Evolutionary conservation across 2,888 invertebrate species (phyloP).

Genomic region (Xanthia icteritia): DNA sequence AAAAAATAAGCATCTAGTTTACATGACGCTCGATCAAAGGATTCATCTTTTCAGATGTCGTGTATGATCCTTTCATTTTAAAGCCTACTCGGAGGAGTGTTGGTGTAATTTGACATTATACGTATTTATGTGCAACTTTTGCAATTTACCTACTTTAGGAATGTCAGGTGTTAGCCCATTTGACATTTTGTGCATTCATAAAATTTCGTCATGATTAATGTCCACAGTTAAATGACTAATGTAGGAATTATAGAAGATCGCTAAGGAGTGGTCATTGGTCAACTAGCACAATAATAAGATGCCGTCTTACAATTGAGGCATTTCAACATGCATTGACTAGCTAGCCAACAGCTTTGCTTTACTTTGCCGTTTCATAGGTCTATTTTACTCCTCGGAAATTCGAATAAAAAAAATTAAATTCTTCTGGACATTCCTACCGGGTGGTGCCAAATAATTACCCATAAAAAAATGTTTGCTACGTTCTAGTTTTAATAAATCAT

Average conservation of each 20-base stretch:
- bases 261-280: conserved; percentile 29
- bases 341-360: not conserved
- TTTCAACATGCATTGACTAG: not conserved
- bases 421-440: not conserved
- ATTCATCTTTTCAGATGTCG: not conserved
- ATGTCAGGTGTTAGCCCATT: conserved; percentile 32
- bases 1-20: not conserved
- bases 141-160: conserved; percentile 31
- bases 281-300: not conserved
- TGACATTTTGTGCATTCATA: conserved; percentile 51
- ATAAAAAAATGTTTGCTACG: not conserved
- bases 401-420: not conserved
- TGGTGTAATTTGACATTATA: conserved; percentile 19
- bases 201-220: conserved; percentile 50
- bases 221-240: conserved; percentile 29
- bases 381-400: not conserved
- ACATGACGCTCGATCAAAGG: not conserved
- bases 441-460: not conserved
- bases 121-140: conserved; percentile 9
- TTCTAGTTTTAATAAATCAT: not conserved
- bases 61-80: not conserved
- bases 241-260: conserved; percentile 23
- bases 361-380: not conserved
- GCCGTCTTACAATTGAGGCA: not conserved
- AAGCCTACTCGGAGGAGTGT: not conserved